Evolutionary conservation across 2,113 vertebrate genomes (phyloP).

Genomic region (Esox niger): DNA sequence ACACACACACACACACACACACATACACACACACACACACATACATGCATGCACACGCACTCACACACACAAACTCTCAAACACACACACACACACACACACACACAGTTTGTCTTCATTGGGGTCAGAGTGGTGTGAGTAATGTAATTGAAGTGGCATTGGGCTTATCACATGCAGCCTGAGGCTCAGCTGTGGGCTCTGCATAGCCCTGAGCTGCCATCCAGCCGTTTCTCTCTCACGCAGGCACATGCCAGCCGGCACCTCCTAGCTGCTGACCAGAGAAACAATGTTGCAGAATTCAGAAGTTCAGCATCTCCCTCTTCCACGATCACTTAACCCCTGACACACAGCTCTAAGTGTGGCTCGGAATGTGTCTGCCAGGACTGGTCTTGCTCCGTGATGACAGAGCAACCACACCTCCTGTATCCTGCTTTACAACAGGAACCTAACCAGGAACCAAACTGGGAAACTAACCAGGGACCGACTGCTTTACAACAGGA

Average conservation of each 20-base stretch:
- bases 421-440: constrained; percentile 25
- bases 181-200: constrained; percentile 60
- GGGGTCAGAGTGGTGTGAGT: constrained; percentile 42
- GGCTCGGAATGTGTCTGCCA: constrained; percentile 65
- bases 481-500: constrained; percentile 31
- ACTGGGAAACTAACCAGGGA: no score
- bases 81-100: neutral
- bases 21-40: neutral
- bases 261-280: constrained; percentile 67
- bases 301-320: constrained; percentile 60
- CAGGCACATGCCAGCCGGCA: constrained; percentile 42
- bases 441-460: constrained; percentile 11
- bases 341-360: constrained; percentile 64
- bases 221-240: constrained; percentile 53
- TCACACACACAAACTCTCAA: constrained; percentile 18
- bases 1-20: constrained; percentile 30
- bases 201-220: constrained; percentile 48
- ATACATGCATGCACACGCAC: neutral
- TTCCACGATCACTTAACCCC: constrained; percentile 71
- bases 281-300: constrained; percentile 61
- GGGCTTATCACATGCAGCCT: constrained; percentile 63
- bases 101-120: neutral
- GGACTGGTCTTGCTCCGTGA: neutral
- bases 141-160: constrained; percentile 64
- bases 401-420: neutral